Base-by-base conservation (phyloP, 1,140 invertebrate species). In the Drosophila bocki region DNA sequence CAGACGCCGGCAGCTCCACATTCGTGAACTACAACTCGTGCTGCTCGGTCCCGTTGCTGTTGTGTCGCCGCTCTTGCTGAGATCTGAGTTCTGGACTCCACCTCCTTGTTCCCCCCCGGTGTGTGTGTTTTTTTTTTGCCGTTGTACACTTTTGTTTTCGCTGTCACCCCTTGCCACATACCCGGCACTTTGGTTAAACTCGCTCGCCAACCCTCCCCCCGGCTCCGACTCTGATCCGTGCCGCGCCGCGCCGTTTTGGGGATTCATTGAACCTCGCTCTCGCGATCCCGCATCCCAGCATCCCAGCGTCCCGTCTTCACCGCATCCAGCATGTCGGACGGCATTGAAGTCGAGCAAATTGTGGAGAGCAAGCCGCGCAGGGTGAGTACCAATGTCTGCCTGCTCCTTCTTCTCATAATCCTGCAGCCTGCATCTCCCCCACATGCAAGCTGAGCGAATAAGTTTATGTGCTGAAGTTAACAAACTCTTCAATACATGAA, bases 311-410 rank as follows among this genome's bases (percentile, higher is more conserved):
- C 42, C 77, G 71, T 47, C 53, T 51, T 22, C 35, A 61, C 50
- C 37, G 53, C 48, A 60, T 42, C 13, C 33, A 88, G 75, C 77
- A 92, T 92, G 91, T 92, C 91, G 83, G 91, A 92, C 91, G 91
- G 91, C 83, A 91, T 92, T 76, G 91, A 92, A 81, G 91, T 92
- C 72, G 91, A 91, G 79, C 91, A 92, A 80, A 91, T 92, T 63
- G 83, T 92, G 48, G 91, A 92, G 86, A 92, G 76, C 81, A 92
- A 92, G 65, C 91, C 91, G 17, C 65, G 78, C 87, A 92, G 85
- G 91, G 91, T 92, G 81, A 92, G 91, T 78, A 68, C 17, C 51
- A 37, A 54, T 54, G 35, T 56, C 53, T 19, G 39, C 17, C 51
- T 22, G 13, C 33, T 37, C 17, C 12, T 37, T 22, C 17, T 53